These are phyloP conservation scores for Gopherus evgoodei DNA, from an alignment of 2,113 vertebrate species.

Conservation along the genomic window DNA sequence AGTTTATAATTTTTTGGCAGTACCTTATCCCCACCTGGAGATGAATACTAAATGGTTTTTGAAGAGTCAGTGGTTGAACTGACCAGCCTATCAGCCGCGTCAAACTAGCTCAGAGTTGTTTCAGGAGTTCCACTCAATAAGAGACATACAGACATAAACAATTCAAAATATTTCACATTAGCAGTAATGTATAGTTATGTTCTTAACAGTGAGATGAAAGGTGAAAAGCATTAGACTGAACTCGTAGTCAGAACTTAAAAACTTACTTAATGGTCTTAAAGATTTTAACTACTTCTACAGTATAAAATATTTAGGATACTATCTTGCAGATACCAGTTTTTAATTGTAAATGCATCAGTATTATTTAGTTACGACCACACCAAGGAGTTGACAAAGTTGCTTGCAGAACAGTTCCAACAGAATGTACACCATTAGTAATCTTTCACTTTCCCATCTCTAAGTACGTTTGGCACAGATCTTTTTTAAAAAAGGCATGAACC, in stretches of 20 bases:
- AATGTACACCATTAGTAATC: background rate
- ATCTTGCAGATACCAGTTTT: background rate
- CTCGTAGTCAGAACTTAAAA: background rate
- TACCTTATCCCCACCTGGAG: background rate
- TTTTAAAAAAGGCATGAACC: background rate
- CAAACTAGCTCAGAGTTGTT: conserved; percentile 1
- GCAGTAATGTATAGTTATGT: background rate
- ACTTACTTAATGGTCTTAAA: background rate
- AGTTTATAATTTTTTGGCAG: conserved; percentile 21
- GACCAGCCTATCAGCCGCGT: background rate
- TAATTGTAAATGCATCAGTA: background rate
- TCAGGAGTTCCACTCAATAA: background rate
- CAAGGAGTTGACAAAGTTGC: conserved; percentile 21
- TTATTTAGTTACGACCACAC: background rate
- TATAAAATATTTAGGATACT: background rate
- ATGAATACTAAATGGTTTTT: background rate
- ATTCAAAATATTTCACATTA: conserved; percentile 7
- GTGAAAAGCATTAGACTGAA: background rate
- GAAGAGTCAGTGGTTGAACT: background rate
- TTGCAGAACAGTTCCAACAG: conserved; percentile 19
- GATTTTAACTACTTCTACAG: background rate
- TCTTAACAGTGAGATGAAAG: conserved; percentile 2
- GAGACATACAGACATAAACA: background rate
- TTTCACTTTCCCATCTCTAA: conserved; percentile 20
- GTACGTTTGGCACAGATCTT: background rate